A percentile compares a stretch with the other conserved stretches of the same genome.
phyloP scores from a whole-genome alignment of 2,888 invertebrate species.

The Phorcus lineatus region DNA sequence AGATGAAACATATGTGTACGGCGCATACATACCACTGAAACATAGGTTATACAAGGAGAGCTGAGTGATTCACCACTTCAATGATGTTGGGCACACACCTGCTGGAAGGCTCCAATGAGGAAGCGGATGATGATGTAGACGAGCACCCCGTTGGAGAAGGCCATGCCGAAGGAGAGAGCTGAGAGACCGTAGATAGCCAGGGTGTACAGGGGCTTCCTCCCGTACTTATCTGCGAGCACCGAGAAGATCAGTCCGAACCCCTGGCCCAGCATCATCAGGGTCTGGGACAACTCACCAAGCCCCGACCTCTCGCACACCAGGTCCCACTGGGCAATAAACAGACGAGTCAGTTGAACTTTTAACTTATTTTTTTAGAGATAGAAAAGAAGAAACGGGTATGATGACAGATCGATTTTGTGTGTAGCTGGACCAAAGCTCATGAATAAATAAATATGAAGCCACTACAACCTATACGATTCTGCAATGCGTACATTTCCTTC shows the following conservation, averaged over 20 bases:
- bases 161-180: conserved; percentile 35
- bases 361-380: too few species aligned
- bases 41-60: too few species aligned
- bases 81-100: conserved; percentile 40
- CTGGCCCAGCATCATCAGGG: conserved; percentile 55
- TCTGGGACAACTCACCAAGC: conserved; percentile 56
- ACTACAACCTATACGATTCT: too few species aligned
- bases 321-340: conserved; percentile 42
- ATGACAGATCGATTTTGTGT: too few species aligned
- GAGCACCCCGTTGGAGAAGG: conserved; percentile 45
- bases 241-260: conserved; percentile 53
- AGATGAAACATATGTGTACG: neutral
- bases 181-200: conserved; percentile 42
- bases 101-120: conserved; percentile 43
- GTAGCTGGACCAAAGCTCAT: too few species aligned
- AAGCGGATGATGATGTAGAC: conserved; percentile 52
- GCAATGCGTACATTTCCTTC: too few species aligned
- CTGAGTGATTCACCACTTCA: too few species aligned
- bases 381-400: too few species aligned
- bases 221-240: conserved; percentile 55
- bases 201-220: conserved; percentile 55
- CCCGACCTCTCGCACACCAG: conserved; percentile 58
- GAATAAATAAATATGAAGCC: too few species aligned
- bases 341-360: too few species aligned
- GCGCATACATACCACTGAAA: too few species aligned